Evolutionary conservation across 2,797 vertebrate genomes (phyloP).

Genomic region (Mionectes olivaceus): DNA sequence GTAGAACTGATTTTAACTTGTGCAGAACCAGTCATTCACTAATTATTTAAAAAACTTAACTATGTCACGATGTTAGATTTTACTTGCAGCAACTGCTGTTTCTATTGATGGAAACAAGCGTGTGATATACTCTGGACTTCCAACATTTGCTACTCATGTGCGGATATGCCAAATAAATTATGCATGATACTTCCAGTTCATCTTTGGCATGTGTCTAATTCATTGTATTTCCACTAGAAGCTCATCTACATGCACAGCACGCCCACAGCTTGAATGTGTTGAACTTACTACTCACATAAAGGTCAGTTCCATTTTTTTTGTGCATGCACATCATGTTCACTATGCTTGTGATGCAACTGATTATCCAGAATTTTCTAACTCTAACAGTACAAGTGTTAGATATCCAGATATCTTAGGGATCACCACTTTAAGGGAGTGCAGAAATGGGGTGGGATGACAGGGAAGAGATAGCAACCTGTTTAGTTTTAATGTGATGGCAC

Average conservation of each 20-base stretch:
- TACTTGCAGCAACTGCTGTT: not conserved
- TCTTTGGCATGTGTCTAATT: not conserved
- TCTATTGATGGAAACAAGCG: not conserved
- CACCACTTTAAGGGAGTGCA: not conserved
- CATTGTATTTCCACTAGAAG: not conserved
- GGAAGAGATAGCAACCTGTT: not conserved
- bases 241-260: not conserved
- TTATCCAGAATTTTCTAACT: not conserved
- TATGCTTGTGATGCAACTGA: rapidly evolving
- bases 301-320: not conserved
- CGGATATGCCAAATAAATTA: not conserved
- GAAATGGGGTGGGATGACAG: not conserved
- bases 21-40: not conserved
- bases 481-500: not conserved
- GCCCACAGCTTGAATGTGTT: not conserved
- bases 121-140: not conserved
- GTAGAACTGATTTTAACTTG: not conserved
- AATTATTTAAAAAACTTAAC: not conserved
- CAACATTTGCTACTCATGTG: not conserved
- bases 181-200: not conserved
- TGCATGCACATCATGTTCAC: not conserved
- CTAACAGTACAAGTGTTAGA: not conserved
- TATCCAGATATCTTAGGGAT: not conserved
- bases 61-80: not conserved
- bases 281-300: not conserved